A percentile compares a stretch with the other conserved stretches of the same genome.
phyloP scores from a whole-genome alignment of 2,888 invertebrate species.

The Gandaritis pyraliata region DNA sequence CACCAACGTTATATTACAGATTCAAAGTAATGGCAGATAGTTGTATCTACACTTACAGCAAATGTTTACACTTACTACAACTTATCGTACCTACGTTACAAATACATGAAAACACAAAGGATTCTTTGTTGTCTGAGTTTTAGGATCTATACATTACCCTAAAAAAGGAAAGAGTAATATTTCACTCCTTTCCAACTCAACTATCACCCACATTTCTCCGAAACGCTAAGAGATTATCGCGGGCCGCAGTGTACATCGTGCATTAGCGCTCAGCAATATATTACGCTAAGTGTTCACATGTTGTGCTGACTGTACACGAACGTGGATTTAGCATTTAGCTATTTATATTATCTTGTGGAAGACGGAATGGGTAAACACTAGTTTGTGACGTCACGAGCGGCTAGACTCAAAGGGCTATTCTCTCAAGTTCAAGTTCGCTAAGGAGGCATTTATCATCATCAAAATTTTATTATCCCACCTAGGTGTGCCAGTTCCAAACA shows the following conservation, averaged over 20 bases:
- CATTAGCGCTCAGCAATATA: constrained; percentile 65
- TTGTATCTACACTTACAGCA: no score
- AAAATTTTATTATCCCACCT: no score
- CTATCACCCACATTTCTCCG: constrained; percentile 33
- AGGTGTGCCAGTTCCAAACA: no score
- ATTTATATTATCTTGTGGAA: constrained; percentile 39
- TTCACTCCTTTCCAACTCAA: constrained; percentile 27
- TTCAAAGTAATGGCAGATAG: no score
- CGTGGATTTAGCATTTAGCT: constrained; percentile 38
- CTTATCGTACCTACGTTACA: background rate
- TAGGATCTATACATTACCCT: constrained; percentile 13
- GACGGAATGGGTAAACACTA: constrained; percentile 35
- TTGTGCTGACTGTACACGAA: constrained; percentile 54
- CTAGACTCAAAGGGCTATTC: no score
- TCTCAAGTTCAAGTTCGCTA: no score
- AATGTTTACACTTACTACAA: background rate
- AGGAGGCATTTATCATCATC: no score
- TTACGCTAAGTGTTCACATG: constrained; percentile 63
- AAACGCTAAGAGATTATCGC: constrained; percentile 44
- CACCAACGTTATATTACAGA: no score
- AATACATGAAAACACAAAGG: constrained; percentile 12
- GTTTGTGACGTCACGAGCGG: background rate
- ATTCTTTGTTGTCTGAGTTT: constrained; percentile 23
- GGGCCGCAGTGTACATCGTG: constrained; percentile 52
- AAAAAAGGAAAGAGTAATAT: constrained; percentile 27